Base-by-base conservation (phyloP, 2,113 vertebrate genomes). In the Dipodomys merriami region DNA sequence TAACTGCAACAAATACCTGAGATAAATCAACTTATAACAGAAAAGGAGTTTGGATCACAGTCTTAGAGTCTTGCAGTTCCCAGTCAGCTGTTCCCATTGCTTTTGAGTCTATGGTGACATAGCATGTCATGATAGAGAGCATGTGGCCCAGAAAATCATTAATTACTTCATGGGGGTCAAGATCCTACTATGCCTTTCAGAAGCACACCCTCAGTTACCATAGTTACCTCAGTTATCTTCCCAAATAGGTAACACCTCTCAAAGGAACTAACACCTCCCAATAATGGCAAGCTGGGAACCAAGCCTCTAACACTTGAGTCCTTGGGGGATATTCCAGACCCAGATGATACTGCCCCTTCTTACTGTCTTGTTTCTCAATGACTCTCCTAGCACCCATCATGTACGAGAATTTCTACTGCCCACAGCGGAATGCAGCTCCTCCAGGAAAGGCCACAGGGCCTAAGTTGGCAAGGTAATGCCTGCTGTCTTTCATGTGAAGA, bases 321-420 rank as follows among this genome's bases (percentile, higher is more conserved):
- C 44, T 53, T 35, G 23, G 53, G 13, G 68, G 16, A 18, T 16
- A 33, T 23, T 57, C 16, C 15, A 29, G 23, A 15, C 27, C 15
- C n/a, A n/a, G 1, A 68, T 19, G 11, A 2, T 35, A 79, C n/a
- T 1, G 12, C 3, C 10, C 25, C 5, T 9, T 74, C 64, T 72
- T 96, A 62, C 82, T 57, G 19, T 72, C 57, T 92, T 74, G 13
- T 88, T 83, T 95, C 90, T 95, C 62, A 22, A 67, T 78, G 35
- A 64, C 29, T 76, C 18, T 81, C 20, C 29, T 74, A 99, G 99
- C 98, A 94, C 97, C 98, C 1, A 96, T 99, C 87, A 30, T 91
- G 90, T 99, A 99, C 93, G 99, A 99, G 97, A 99, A 99, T 97
- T 99, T 99, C 97, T 99, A 99, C 85, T 98, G 95, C 9, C 86